Conservation (phyloP, 2,797 vertebrate genomes). For the Scolopax bukidnonensis region DNA sequence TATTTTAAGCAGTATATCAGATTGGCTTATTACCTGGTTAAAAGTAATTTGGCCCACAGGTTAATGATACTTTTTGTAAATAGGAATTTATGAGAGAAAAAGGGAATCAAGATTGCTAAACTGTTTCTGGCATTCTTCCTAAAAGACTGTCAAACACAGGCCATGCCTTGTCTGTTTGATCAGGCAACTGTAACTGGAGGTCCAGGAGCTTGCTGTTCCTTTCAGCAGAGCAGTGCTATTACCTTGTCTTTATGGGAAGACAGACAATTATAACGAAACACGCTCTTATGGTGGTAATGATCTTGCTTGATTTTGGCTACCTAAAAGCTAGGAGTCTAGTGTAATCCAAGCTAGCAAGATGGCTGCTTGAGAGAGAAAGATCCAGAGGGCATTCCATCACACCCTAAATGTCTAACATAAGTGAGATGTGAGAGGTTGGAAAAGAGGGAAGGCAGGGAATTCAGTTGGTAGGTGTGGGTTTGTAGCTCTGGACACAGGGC, state of each 20-base stretch:
- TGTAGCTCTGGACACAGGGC: not conserved
- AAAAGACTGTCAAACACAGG: not conserved
- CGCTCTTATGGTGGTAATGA: not conserved
- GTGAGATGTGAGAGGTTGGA: not conserved
- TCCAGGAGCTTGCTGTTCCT: not conserved
- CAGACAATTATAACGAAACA: not conserved
- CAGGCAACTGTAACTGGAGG: not conserved
- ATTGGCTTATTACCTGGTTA: not conserved
- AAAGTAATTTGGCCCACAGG: not conserved
- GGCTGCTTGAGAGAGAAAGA: not conserved
- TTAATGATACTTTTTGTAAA: not conserved
- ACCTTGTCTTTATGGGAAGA: not conserved
- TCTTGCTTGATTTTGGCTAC: not conserved
- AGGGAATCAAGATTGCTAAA: not conserved
- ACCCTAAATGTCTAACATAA: not conserved
- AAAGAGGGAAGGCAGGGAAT: not conserved
- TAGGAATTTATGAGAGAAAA: not conserved
- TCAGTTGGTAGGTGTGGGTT: not conserved
- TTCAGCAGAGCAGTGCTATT: not conserved
- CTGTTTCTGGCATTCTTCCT: not conserved
- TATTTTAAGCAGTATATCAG: not conserved
- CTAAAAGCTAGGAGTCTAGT: not conserved
- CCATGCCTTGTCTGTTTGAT: not conserved
- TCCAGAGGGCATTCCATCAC: not conserved
- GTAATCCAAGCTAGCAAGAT: not conserved